phyloP scores from a whole-genome alignment of 2,113 vertebrate genomes.

The Anarrhichthys ocellatus region DNA sequence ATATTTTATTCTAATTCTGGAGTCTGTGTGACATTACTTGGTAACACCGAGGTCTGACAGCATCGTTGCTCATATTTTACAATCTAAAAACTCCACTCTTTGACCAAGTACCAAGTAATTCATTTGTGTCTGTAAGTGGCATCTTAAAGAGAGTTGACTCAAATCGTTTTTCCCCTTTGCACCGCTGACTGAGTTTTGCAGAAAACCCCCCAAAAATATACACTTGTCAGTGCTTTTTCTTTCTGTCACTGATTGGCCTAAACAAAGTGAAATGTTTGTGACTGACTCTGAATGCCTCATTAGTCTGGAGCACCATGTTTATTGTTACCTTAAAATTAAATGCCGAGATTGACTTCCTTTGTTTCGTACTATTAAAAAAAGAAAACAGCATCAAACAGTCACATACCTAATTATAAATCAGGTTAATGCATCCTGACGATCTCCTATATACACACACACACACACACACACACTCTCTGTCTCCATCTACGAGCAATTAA shows the following conservation, averaged over 20 bases:
- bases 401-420: constrained; percentile 12
- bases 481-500: constrained; percentile 14
- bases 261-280: not conserved
- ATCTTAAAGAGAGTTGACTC: too few relatives aligned
- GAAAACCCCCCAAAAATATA: not conserved
- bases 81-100: too few relatives aligned
- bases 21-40: not conserved
- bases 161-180: too few relatives aligned
- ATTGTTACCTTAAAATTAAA: not conserved
- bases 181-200: too few relatives aligned
- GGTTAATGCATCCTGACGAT: constrained; percentile 34
- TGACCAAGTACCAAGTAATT: too few relatives aligned
- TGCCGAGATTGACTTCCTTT: constrained; percentile 1
- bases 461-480: not conserved
- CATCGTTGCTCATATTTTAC: too few relatives aligned
- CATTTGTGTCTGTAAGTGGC: too few relatives aligned
- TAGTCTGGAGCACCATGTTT: not conserved
- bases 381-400: constrained; percentile 7
- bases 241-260: not conserved
- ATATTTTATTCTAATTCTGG: not conserved
- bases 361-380: constrained; percentile 7
- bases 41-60: not conserved
- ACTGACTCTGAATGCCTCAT: not conserved
- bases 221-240: not conserved
- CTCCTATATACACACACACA: not conserved